Evolutionary conservation across 2,113 vertebrate species (phyloP).

Genomic region (Paramormyrops kingsleyae): DNA sequence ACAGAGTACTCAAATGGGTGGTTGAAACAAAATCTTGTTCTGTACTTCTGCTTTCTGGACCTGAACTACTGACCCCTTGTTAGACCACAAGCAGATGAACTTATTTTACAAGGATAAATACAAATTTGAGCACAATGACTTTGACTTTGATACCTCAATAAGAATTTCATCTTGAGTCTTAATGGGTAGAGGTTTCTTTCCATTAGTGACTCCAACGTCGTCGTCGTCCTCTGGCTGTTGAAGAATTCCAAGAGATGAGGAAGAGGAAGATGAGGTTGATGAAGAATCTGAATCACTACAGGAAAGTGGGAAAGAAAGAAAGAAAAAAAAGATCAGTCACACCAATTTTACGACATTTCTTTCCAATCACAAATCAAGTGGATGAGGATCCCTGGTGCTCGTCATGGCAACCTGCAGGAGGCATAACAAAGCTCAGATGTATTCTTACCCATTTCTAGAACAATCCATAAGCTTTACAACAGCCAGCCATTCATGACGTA

Average conservation of each 20-base stretch:
- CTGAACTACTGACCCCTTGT: not conserved
- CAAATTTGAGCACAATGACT: not conserved
- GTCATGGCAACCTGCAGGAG: not conserved
- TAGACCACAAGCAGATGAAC: not conserved
- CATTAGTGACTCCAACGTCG: not conserved
- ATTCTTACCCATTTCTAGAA: not conserved
- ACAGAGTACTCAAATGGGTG: not conserved
- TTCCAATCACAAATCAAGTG: not conserved
- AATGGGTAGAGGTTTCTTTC: not conserved
- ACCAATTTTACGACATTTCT: not conserved
- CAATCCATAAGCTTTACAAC: not conserved
- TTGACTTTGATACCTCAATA: not conserved
- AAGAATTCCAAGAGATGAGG: not conserved
- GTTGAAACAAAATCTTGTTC: not conserved
- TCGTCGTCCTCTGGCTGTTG: slow-evolving; percentile 3
- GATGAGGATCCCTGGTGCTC: not conserved
- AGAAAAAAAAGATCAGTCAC: not conserved
- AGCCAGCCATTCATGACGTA: not conserved
- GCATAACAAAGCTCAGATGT: not conserved
- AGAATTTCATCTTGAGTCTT: slow-evolving; percentile 21
- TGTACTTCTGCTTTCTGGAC: not conserved
- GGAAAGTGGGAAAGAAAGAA: not conserved
- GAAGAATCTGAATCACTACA: slow-evolving; percentile 24
- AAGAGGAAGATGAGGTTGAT: slow-evolving; percentile 20
- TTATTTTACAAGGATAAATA: not conserved